A percentile compares a stretch with the other conserved stretches of the same genome.
Conservation (phyloP, 1,140 invertebrate species). For the Sinella curviseta region DNA sequence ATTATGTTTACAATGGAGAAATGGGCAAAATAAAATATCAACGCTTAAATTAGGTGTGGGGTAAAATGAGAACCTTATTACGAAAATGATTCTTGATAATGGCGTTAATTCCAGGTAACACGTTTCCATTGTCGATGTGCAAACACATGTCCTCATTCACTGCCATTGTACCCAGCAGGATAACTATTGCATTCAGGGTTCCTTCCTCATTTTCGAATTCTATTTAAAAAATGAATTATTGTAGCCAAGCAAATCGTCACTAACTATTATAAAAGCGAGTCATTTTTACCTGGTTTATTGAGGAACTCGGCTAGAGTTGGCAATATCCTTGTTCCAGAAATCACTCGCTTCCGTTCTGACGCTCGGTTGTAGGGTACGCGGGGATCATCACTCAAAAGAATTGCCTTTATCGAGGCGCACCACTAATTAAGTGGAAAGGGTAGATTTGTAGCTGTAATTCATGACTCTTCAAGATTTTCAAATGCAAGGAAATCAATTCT, state of each 20-base stretch:
- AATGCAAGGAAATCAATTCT: no score
- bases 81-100: conserved; percentile 20
- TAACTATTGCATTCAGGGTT: conserved; percentile 40
- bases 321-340: conserved; percentile 4
- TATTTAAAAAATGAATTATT: neutral
- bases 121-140: conserved; percentile 24
- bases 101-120: conserved; percentile 24
- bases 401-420: conserved; percentile 37
- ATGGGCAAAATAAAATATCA: neutral
- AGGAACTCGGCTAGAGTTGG: neutral
- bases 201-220: conserved; percentile 14
- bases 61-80: no score
- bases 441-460: no score
- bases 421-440: conserved; percentile 28
- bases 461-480: no score
- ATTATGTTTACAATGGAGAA: neutral
- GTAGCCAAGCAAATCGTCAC: neutral
- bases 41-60: neutral
- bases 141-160: conserved; percentile 34
- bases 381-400: conserved; percentile 39
- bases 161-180: conserved; percentile 37
- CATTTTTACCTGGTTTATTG: neutral
- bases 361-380: conserved; percentile 42
- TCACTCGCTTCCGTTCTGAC: conserved; percentile 35
- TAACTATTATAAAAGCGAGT: neutral